A percentile compares a stretch with the other conserved stretches of the same genome.
Evolutionary conservation across 1,140 invertebrate genomes (phyloP).

Genomic region (Drosophila ironensis): DNA sequence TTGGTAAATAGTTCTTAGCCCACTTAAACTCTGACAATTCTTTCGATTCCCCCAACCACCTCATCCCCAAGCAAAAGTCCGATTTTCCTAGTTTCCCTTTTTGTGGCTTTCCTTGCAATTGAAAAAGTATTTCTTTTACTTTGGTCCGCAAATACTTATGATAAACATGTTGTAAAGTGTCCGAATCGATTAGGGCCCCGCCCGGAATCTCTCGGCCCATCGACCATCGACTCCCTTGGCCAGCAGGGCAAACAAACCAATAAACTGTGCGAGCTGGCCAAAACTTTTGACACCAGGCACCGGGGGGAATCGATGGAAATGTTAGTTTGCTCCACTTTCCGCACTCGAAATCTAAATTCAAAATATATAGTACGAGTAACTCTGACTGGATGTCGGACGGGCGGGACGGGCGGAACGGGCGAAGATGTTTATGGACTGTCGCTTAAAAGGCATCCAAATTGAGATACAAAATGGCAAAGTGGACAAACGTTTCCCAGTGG

Average conservation of each 20-base stretch:
- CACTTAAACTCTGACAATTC: too few relatives aligned
- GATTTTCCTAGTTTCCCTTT: not conserved
- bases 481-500: conserved; percentile 21
- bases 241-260: conserved; percentile 37
- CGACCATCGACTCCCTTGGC: not conserved
- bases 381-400: not conserved
- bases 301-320: not conserved
- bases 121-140: conserved; percentile 17
- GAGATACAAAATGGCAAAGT: conserved; percentile 28
- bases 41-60: not conserved
- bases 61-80: not conserved
- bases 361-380: conserved; percentile 10
- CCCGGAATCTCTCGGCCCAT: not conserved
- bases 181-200: conserved; percentile 26
- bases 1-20: too few relatives aligned
- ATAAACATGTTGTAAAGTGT: conserved; percentile 45
- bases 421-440: conserved; percentile 12
- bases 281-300: conserved; percentile 46
- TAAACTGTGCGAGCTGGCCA: conserved; percentile 41
- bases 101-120: conserved; percentile 15
- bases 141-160: conserved; percentile 26
- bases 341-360: conserved; percentile 29
- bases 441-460: conserved; percentile 32
- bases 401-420: too few relatives aligned
- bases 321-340: conserved; percentile 36